Base-by-base conservation (phyloP, 2,888 invertebrate genomes). In the Pemphredon lugubris region DNA sequence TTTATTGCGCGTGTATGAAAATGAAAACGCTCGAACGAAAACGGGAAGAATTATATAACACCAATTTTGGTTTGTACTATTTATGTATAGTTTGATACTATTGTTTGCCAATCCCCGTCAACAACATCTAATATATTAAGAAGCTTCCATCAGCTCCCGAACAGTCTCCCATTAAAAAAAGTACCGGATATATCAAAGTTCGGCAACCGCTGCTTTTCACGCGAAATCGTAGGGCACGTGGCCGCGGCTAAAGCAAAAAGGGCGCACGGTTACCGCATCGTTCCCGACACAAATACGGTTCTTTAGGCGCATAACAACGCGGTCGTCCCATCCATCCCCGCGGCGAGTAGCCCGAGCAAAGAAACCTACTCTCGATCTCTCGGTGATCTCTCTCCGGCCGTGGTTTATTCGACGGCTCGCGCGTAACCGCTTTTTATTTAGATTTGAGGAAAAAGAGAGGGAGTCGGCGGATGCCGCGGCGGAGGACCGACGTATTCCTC, bases 341-440 rank as follows among this genome's bases (percentile, higher is more conserved):
- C 44, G 53, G 23, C 45, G 54, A n/a, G n/a, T 44, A 50, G 63
- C 64, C 55, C 54, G 7, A 26, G 55, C 50, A 66, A 58, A 58
- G n/a, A n/a, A n/a, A n/a, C n/a, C n/a, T n/a, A 13, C 18, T 20
- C 11, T 6, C 5, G 30, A 32, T 7, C 14, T 4, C 18, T 78
- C 77, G 47, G 42, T 54, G 50, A 77, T 80, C 70, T 79, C 77
- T 40, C 61, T 26, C 16, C 21, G 16, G 21, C 23, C 26, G 63
- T 45, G 61, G 61, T 77, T 77, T 70, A 73, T 64, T 63, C 61
- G 42, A 23, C 16, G 16, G 20, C 39, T 47, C 26, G 69, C 63
- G 73, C 71, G 67, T 79, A 77, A 80, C 81, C 77, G 74, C 75
- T 77, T 81, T 74, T 85, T 87, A 87, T 87, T 88, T 83, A 86